Evolutionary conservation across 1,140 invertebrate genomes (phyloP), one percentile per base, ranked within the genome.

Genomic region (Chlorops oryzae): DNA sequence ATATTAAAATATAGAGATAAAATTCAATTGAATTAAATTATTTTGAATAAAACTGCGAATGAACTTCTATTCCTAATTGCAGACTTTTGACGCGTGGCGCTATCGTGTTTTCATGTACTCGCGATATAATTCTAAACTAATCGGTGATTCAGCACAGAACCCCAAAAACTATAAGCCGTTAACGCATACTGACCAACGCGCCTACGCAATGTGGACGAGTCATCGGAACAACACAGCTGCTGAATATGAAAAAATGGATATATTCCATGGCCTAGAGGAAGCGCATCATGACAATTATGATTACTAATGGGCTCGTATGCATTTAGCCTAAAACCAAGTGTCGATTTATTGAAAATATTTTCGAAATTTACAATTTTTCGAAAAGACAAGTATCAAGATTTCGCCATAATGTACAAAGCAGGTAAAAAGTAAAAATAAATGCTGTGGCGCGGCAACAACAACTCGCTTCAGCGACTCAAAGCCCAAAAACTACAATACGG

Each of bases 21-120:
- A 27, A 0, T 6, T 10, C 17, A 15, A 3, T 6, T 41, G 3
- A 35, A 35, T 4, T 17, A 15, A 4, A 35, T 35, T 10, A 35
- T 35, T 32, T 9, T 32, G 27, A 32, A 32, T 32, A 32, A 9
- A 9, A 6, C 6, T 9, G n/a, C 6, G n/a, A 32, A 32, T 32
- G 27, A 32, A 32, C 6, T 32, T 32, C n/a, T 32, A 32, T 45
- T 6, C 7, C 2, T 13, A 20, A 17, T 34, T 23, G 10, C 56
- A 67, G 48, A 69, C 65, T 0, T 69, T 69, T 21, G 65, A 69
- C 42, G 65, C 65, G 17, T 69, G 65, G 65, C 58, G 65, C 3
- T 69, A 69, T 47, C 63, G 65, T 39, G 68, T 69, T 23, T 69
- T 68, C 41, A 69, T 69, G 65, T 69, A 69, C 38, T 65, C 63